Percentiles rank a stretch among this genome's conserved stretches.
These are phyloP conservation scores for Geotrupes spiniger DNA, from an alignment of 2,888 invertebrate genomes.

Conservation along the genomic window DNA sequence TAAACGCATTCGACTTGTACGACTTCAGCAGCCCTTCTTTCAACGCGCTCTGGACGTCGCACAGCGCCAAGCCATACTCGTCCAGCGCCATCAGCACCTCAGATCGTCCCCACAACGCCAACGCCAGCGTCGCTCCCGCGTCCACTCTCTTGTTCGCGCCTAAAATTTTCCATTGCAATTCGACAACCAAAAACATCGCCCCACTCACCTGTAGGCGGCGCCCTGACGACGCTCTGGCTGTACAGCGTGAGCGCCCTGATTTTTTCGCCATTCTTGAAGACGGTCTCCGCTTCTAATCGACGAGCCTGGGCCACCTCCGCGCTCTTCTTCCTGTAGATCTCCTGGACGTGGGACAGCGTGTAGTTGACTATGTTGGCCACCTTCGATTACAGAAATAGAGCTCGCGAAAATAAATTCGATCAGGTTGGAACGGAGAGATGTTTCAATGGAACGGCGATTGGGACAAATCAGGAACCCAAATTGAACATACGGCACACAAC, in stretches of 20 bases:
- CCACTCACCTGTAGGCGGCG: slow-evolving; percentile 61
- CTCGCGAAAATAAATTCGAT: no score
- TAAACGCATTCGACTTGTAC: slow-evolving; percentile 65
- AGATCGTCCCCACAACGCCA: slow-evolving; percentile 67
- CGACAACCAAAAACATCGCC: neutral
- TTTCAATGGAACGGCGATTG: no score
- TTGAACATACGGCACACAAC: no score
- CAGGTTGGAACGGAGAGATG: no score
- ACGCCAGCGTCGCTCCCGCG: slow-evolving; percentile 61
- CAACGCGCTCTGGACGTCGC: slow-evolving; percentile 65
- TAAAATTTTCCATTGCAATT: slow-evolving; percentile 20
- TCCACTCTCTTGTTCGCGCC: slow-evolving; percentile 51
- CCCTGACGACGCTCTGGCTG: slow-evolving; percentile 71
- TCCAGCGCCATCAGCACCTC: slow-evolving; percentile 59
- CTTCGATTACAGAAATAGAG: slow-evolving; percentile 27
- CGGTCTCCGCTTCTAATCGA: slow-evolving; percentile 61
- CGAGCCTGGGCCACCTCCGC: slow-evolving; percentile 59
- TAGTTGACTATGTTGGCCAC: slow-evolving; percentile 51
- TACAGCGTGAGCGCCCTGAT: slow-evolving; percentile 61
- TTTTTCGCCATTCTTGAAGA: slow-evolving; percentile 55
- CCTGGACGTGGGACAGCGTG: slow-evolving; percentile 64
- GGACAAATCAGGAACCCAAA: no score
- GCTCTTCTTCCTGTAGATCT: slow-evolving; percentile 66
- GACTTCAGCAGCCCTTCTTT: slow-evolving; percentile 62
- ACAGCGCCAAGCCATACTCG: slow-evolving; percentile 60